Conservation (phyloP, 1,140 invertebrate genomes). For the Dendrolimus punctatus region DNA sequence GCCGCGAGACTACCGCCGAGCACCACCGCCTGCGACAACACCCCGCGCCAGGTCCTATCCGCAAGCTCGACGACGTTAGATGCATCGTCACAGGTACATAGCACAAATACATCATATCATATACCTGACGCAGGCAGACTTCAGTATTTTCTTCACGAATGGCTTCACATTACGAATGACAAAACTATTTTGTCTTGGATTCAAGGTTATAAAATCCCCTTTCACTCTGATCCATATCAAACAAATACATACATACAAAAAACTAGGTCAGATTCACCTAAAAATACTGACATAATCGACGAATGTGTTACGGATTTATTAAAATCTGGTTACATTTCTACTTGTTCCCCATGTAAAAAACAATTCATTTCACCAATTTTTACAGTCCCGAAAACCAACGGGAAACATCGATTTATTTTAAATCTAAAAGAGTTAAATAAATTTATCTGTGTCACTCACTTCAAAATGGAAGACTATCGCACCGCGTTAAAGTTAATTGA, state of each 20-base stretch:
- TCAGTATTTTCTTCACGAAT: neutral
- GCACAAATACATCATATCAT: too few relatives aligned
- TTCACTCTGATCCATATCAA: neutral
- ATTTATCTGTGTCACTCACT: slow-evolving; percentile 9
- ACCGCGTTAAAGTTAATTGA: slow-evolving; percentile 13
- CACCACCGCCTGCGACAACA: too few relatives aligned
- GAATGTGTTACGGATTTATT: slow-evolving; percentile 1
- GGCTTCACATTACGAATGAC: slow-evolving; percentile 10
- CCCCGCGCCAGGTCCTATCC: too few relatives aligned
- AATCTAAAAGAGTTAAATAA: slow-evolving; percentile 18
- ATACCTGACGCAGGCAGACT: slow-evolving; percentile 3
- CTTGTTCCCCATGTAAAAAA: neutral
- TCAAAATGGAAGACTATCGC: slow-evolving; percentile 17
- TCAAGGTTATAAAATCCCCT: slow-evolving; percentile 3
- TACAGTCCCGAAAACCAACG: slow-evolving; percentile 1
- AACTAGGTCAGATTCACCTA: neutral
- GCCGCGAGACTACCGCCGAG: neutral
- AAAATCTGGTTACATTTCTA: slow-evolving; percentile 5
- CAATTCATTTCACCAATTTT: slow-evolving; percentile 4
- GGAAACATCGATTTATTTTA: slow-evolving; percentile 4
- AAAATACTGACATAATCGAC: slow-evolving; percentile 1
- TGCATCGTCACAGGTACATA: too few relatives aligned
- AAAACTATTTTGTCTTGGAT: slow-evolving; percentile 7
- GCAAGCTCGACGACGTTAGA: too few relatives aligned
- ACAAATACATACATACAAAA: neutral